Base-by-base conservation (phyloP, 2,797 vertebrate genomes). In the Caiman crocodilus region DNA sequence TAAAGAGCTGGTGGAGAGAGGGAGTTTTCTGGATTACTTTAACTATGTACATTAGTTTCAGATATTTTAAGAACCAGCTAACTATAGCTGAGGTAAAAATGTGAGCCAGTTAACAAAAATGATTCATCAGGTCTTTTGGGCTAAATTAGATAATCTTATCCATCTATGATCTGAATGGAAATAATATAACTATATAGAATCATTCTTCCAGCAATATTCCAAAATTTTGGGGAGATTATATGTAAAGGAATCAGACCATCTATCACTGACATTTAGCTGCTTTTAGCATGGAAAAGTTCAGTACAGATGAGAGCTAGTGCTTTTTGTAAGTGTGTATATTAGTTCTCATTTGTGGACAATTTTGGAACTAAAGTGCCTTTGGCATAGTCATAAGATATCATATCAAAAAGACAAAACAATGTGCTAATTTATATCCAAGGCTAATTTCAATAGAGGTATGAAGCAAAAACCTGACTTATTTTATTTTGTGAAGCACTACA, bases 341-440 rank as follows among this genome's bases (percentile, higher is more conserved):
- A 50, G 2, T 90, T 93, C 90, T 87, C 76, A 87, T 86, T 85
- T 88, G 61, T 86, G 61, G 78, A 76, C n/a, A 60, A 4, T 84
- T 88, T 58, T 71, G 82, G 30, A 14, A 58, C 71, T 89, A 77
- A 57, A 60, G 65, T n/a, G 5, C 58, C 28, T 7, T 1, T 1
- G 3, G 1, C 1, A 4, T 73, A 85, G 12, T 84, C 69, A 71
- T 17, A 76, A 4, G 75, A 6, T 56, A 84, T n/a, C 18, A 65
- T 18, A 83, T 17, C 1, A 0, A 28, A 58, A 14, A 58, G 32
- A 67, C n/a, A 73, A 85, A 87, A 10, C 17, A 32, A 7, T 84
- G 61, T 82, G 59, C 59, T 86, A 63, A 35, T 18, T 21, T 35
- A 25, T 30, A n/a, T 76, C 82, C 85, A 50, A 65, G 28, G 35